Conservation (phyloP, 2,888 invertebrate genomes). For the Patella pellucida region DNA sequence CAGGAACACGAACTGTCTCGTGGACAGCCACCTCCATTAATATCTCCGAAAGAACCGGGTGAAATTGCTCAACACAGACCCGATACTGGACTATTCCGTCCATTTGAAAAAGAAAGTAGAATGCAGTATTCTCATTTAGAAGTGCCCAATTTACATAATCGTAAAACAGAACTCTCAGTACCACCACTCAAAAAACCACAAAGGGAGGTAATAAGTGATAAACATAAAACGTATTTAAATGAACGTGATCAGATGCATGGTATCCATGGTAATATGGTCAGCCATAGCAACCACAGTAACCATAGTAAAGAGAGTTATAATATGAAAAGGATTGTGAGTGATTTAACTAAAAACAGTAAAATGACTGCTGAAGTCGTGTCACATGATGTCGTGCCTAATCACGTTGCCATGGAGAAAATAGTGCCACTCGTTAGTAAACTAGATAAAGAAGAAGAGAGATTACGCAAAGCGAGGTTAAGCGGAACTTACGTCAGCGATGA, state of each 20-base stretch:
- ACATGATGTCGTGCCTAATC: background rate
- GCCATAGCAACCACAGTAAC: constrained; percentile 22
- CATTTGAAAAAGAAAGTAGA: constrained; percentile 48
- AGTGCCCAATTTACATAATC: background rate
- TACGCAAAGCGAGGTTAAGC: constrained; percentile 51
- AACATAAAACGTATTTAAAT: background rate
- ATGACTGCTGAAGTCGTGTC: background rate
- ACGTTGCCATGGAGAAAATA: background rate
- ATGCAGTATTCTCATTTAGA: background rate
- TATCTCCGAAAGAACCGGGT: constrained; percentile 35
- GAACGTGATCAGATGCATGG: constrained; percentile 1
- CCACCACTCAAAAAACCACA: constrained; percentile 5
- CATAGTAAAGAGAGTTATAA: constrained; percentile 37
- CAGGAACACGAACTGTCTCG: constrained; percentile 32
- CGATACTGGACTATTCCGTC: constrained; percentile 50
- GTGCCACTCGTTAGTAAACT: constrained; percentile 56
- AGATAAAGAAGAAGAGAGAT: constrained; percentile 62
- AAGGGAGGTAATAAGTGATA: constrained; percentile 1
- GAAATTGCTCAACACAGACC: constrained; percentile 13
- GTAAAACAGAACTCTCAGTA: background rate
- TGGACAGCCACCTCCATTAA: constrained; percentile 39
- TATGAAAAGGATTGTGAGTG: constrained; percentile 37
- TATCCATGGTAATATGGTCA: background rate
- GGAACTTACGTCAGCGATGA: constrained; percentile 47
- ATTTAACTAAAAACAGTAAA: constrained; percentile 15